Evolutionary conservation across 2,797 vertebrate species (phyloP), one percentile per base, ranked within the genome.

Genomic region (Eulemur albifrons): DNA sequence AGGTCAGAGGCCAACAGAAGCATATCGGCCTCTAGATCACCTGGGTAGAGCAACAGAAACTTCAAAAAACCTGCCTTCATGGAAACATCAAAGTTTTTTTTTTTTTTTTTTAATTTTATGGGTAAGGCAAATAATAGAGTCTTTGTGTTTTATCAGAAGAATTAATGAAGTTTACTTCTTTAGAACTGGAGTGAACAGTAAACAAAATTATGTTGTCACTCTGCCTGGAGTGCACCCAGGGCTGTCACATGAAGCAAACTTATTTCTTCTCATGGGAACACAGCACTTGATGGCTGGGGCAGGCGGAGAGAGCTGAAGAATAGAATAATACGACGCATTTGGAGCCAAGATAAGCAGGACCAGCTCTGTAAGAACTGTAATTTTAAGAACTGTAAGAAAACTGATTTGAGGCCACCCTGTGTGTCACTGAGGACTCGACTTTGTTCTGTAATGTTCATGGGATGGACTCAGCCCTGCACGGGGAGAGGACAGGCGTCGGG

Each of bases 161-260:
- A 96, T 96, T 98, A 98, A 98, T 98, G 98, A 98, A 93, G 70
- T 98, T 98, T 98, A 97, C 70, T 93, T 89, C 95, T 98, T 96
- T 89, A 96, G 97, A 98, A 97, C 95, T 96, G 70, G 88, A 97
- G 83, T 95, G 95, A 96, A 59, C 23, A 91, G 94, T 97, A 98
- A 98, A 98, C 97, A 98, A 96, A 97, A 97, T 97, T 83, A 93
- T 86, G 83, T 38, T 94, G 80, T 98, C 97, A 95, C 70, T 98
- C 94, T 96, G 52, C 32, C 38, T 93, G 92, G 95, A 97, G 93
- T 82, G 93, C 94, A 93, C 88, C 77, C 86, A 91, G 57, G 50
- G 70, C 97, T 97, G 94, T 97, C 96, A 96, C 97, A 95, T 97
- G 97, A 97, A 98, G 96, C 93, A 93, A 91, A 97, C 93, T 93